Conservation (phyloP, 2,797 vertebrate genomes). For the Spheniscus humboldti region DNA sequence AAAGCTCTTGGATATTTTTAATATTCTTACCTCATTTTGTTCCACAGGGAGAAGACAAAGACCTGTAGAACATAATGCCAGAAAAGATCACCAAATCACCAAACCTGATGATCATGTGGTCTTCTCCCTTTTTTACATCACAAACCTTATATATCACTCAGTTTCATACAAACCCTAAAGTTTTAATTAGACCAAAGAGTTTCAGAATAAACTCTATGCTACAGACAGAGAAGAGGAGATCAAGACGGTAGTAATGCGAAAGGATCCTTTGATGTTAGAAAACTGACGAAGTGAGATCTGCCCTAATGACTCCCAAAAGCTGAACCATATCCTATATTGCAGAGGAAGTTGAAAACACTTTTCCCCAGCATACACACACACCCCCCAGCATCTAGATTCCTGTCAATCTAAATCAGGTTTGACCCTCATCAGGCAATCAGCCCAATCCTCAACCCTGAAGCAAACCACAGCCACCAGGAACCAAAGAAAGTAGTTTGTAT, state of each 20-base stretch:
- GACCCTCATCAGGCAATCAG: background rate
- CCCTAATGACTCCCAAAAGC: slow-evolving; percentile 34
- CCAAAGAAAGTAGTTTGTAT: background rate
- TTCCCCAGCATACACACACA: background rate
- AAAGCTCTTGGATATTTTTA: background rate
- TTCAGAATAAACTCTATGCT: slow-evolving; percentile 10
- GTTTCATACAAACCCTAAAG: background rate
- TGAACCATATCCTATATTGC: background rate
- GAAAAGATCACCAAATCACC: background rate
- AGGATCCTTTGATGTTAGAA: slow-evolving; percentile 39
- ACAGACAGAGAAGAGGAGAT: slow-evolving; percentile 32
- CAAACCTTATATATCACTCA: background rate
- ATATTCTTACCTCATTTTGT: background rate
- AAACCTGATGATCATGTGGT: background rate
- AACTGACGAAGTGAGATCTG: slow-evolving; percentile 40
- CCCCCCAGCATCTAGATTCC: background rate
- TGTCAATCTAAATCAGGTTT: background rate
- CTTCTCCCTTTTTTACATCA: background rate
- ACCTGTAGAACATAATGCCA: background rate
- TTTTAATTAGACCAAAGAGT: slow-evolving; percentile 41
- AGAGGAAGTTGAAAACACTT: slow-evolving; percentile 41
- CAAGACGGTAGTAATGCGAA: slow-evolving; percentile 41
- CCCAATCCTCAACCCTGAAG: background rate
- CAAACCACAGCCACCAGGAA: background rate
- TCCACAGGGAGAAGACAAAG: background rate